Evolutionary conservation across 2,113 vertebrate species (phyloP).

Genomic region (Aldabrachelys gigantea): DNA sequence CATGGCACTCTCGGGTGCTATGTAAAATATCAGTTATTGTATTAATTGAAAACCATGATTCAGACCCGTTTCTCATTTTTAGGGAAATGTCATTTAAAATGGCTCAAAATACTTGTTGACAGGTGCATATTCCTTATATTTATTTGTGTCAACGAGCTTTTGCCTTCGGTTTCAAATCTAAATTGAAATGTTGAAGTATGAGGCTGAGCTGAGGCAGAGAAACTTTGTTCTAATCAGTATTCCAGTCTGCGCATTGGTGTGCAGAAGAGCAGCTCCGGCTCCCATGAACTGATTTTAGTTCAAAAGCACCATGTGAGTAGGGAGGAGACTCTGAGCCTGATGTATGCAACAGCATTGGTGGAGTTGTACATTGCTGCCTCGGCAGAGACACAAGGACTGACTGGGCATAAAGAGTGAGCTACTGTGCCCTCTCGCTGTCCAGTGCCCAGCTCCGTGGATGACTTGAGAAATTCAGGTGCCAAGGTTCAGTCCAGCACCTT

Average conservation of each 20-base stretch:
- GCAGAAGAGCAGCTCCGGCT: not conserved
- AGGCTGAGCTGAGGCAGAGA: not conserved
- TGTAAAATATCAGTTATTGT: not conserved
- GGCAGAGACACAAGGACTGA: not conserved
- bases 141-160: not conserved
- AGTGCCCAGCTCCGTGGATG: not conserved
- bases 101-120: not conserved
- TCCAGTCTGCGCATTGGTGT: not conserved
- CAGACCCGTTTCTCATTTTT: not conserved
- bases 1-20: not conserved
- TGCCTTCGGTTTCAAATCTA: not conserved
- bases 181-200: not conserved
- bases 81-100: not conserved
- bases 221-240: not conserved
- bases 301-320: not conserved
- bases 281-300: not conserved
- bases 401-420: not conserved
- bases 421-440: not conserved
- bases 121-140: not conserved
- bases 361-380: not conserved
- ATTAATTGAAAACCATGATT: not conserved
- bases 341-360: not conserved
- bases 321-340: not conserved
- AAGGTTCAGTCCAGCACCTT: not conserved
- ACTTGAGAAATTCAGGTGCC: not conserved